Percentiles rank a stretch among this genome's conserved stretches.
phyloP scores from a whole-genome alignment of 2,797 vertebrate genomes.

The Pangasius djambal region DNA sequence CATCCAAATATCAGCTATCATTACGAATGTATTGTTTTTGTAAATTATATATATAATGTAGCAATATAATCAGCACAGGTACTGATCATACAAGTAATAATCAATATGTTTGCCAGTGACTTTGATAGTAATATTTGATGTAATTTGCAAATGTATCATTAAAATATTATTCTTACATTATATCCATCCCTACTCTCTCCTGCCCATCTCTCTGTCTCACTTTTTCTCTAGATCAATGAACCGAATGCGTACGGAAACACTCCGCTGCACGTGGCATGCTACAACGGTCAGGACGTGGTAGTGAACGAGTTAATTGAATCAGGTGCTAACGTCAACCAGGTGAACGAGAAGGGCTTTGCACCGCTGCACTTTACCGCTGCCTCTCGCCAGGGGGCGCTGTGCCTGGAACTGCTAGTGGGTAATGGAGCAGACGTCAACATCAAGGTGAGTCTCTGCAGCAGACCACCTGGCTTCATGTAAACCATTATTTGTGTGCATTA shows the following conservation, averaged over 20 bases:
- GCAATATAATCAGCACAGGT: neutral
- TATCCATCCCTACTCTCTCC: neutral
- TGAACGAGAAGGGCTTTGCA: constrained; percentile 94
- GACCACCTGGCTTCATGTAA: neutral
- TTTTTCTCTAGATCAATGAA: constrained; percentile 89
- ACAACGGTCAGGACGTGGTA: constrained; percentile 97
- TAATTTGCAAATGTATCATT: neutral
- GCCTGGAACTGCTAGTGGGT: constrained; percentile 93
- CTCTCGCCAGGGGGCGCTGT: constrained; percentile 92
- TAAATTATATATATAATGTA: neutral
- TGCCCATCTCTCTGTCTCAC: neutral
- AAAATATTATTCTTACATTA: neutral
- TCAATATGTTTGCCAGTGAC: neutral
- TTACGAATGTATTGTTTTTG: neutral
- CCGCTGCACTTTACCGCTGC: constrained; percentile 96
- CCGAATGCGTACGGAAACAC: constrained; percentile 96
- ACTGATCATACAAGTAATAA: neutral
- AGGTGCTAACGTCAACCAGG: constrained; percentile 94
- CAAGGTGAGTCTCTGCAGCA: constrained; percentile 77
- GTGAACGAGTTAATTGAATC: constrained; percentile 96
- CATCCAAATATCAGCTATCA: neutral
- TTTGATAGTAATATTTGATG: neutral
- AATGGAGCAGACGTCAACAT: constrained; percentile 95
- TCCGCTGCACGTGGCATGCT: constrained; percentile 94
- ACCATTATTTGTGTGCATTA: neutral